Base-by-base conservation (phyloP, 2,113 vertebrate genomes). In the Notarius lentiginosus region DNA sequence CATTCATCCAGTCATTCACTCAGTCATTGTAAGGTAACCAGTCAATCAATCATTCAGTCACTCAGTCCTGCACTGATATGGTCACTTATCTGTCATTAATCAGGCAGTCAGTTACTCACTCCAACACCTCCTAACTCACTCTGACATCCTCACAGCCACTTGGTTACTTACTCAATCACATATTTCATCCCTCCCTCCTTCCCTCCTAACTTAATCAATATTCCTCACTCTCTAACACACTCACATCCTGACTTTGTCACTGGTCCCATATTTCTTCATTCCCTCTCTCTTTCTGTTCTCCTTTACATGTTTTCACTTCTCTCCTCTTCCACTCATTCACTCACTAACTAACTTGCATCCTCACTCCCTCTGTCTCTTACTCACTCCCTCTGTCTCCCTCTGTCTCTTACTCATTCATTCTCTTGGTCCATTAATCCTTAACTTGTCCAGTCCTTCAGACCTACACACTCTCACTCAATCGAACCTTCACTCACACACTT, bases 371-470 rank as follows among this genome's bases (percentile, higher is more conserved):
- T 63, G 73, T 88, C 87, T 73, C 72, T 47, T 17, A 83, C 82
- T 84, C 61, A 70, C 87, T 73, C 72, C 22, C 81, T 11, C 83
- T 63, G 73, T 88, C 7, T 49, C 53, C 22, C 81, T 11, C 83
- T 63, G 73, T 88, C 87, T 73, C 72, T 47, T 17, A 83, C 82
- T 84, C 61, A 70, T 73, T 49, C 9, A 10, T 72, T 72, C 30
- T 41, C 12, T 30, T 72, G 14, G 15, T 72, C 27, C 68, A 18
- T 72, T 14, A n/a, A 12, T 68, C 65, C 65, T 68, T 24, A 24
- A 63, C 22, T 63, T 63, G 61, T 63, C 61, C 22, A 63, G 61
- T 30, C 65, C 12, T 68, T 68, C n/a, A 68, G 10, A 68, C 14
- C 41, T 41, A 41, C n/a, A 68, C 30, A 70, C 30, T 27, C 63